These are phyloP conservation scores for Tipula confusa DNA, from an alignment of 2,888 invertebrate species.

Conservation along the genomic window DNA sequence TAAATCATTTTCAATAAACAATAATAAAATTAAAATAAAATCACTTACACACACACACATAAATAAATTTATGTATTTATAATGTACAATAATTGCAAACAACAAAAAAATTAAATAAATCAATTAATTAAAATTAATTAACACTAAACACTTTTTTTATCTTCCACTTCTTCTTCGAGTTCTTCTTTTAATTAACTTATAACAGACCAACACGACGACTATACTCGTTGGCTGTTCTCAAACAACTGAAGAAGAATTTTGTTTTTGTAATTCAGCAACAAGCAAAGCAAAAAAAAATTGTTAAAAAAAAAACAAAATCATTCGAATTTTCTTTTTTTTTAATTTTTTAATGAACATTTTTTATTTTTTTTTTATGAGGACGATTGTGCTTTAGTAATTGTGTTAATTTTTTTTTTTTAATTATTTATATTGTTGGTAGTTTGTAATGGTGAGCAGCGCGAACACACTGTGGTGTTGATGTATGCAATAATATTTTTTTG, in stretches of 20 bases:
- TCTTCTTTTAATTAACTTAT: neutral
- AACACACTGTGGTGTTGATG: neutral
- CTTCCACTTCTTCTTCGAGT: neutral
- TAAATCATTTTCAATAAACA: neutral
- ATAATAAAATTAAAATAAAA: slow-evolving; percentile 31
- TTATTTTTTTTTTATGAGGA: neutral
- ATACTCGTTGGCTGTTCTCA: slow-evolving; percentile 34
- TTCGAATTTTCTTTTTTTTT: slow-evolving; percentile 26
- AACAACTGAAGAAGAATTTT: slow-evolving; percentile 33
- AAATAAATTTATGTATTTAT: no score
- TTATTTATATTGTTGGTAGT: neutral
- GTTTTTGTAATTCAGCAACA: slow-evolving; percentile 25
- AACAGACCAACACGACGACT: slow-evolving; percentile 29
- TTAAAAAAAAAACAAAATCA: neutral
- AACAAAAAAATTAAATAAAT: neutral
- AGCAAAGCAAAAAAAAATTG: neutral
- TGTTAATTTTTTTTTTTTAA: slow-evolving; percentile 7
- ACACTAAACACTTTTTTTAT: neutral
- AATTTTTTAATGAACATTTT: neutral
- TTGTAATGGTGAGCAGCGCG: neutral
- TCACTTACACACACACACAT: slow-evolving; percentile 29
- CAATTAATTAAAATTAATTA: slow-evolving; percentile 20
- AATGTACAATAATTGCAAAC: no score
- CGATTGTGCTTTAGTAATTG: slow-evolving; percentile 3
- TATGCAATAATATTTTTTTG: no score